Base-by-base conservation (phyloP, 2,797 vertebrate genomes). In the Sebastes taczanowskii region DNA sequence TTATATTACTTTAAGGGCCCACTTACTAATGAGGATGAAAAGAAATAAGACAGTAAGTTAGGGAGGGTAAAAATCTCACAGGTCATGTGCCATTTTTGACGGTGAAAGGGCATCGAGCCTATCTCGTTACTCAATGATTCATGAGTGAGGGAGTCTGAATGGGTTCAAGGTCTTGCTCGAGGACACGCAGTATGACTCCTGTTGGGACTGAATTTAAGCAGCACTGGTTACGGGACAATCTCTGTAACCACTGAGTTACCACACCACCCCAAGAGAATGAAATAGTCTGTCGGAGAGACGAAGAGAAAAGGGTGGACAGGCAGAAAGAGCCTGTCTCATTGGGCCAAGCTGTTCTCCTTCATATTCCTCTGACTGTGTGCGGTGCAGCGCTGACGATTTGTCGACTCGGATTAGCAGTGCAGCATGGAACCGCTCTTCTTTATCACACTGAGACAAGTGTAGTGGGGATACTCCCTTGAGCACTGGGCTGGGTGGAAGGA, bases 381-480 rank as follows among this genome's bases (percentile, higher is more conserved):
- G 46, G 65, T 60, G 79, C 77, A 29, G 71, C 16, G 3, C 71
- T 80, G 49, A 80, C 90, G 14, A 18, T 46, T 82, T 86, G 72
- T 86, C 52, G 23, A 72, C 82, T 85, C 42, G 64, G 53, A 85
- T 89, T 89, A 87, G 78, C 56, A 38, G 84, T 53, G 74, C 83
- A 80, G 75, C 78, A 68, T 80, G 66, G 75, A 88, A 89, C 61
- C 70, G 10, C 81, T 90, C 61, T 86, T 88, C 87, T 90, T 82
- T 81, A 91, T 92, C 84, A 80, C 82, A 71, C 71, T 65, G 80
- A 86, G 76, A 89, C 86, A 85, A 88, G 82, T 80, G 71, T 73
- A 78, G 83, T 55, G 53, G 80, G 78, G 88, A 88, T 53, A 70
- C 77, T 91, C 86, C 78, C 85, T 69, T 64, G 85, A 85, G 89